These are phyloP conservation scores for Sebastes baramenuke DNA, from an alignment of 2,797 vertebrate genomes.

Conservation along the genomic window DNA sequence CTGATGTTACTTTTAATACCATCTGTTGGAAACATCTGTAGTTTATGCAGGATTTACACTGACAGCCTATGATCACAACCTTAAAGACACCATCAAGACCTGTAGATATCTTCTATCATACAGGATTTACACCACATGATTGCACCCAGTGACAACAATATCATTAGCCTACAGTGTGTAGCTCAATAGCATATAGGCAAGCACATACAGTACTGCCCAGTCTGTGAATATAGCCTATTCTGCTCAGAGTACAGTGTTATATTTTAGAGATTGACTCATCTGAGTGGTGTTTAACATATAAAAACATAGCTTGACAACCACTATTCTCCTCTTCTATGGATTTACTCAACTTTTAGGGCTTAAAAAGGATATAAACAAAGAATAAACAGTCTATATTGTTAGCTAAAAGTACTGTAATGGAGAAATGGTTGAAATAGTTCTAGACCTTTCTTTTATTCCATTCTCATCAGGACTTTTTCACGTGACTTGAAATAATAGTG, in stretches of 20 bases:
- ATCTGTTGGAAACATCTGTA: not conserved
- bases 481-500: not conserved
- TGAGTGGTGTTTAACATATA: not conserved
- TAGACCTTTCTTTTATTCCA: no score
- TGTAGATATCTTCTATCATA: not conserved
- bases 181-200: not conserved
- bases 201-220: not conserved
- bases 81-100: not conserved
- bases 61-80: not conserved
- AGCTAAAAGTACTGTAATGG: not conserved
- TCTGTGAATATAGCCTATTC: not conserved
- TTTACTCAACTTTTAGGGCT: slow-evolving; percentile 8
- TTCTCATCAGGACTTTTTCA: not conserved
- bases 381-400: not conserved
- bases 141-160: not conserved
- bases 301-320: not conserved
- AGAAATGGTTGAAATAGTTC: not conserved
- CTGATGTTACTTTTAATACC: no score
- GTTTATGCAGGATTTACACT: not conserved
- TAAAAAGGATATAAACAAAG: not conserved
- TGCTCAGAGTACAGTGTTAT: not conserved
- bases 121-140: not conserved
- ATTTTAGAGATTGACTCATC: not conserved
- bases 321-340: not conserved
- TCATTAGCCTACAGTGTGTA: not conserved